Base-by-base conservation (phyloP, 2,113 vertebrate species). In the Ursus arctos region DNA sequence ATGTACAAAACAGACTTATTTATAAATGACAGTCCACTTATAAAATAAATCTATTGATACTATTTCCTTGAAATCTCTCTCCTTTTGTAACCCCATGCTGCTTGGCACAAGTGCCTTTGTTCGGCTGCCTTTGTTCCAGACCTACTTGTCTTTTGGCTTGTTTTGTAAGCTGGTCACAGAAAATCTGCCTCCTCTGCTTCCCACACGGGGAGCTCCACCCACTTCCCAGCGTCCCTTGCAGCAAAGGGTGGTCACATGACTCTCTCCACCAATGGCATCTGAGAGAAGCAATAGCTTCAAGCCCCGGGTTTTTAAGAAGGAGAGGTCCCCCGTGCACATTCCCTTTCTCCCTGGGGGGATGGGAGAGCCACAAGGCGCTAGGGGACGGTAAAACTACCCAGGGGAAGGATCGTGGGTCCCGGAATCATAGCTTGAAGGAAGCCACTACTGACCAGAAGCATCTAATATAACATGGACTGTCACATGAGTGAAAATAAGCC, bases 241-340 rank as follows among this genome's bases (percentile, higher is more conserved):
- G 11, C 36, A 69, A 47, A n/a, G 2, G 5, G 36, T 36, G 22
- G 26, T 69, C 43, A 4, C 19, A 13, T 51, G 22, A 28, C 36
- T 51, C 26, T 43, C 72, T 12, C 53, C 28, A n/a, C 24, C 80
- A 71, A 9, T 15, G 43, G 43, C 86, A 22, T n/a, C n/a, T 85
- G 36, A 88, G 12, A 47, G 55, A 91, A 94, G 28, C 18, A 67
- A 36, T 0, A 69, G 2, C n/a, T 61, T 55, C 26, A 69, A 69
- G 9, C 4, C 14, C 4, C 24, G 31, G 24, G 24, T 4, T 63
- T 65, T 80, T 53, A 16, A 49, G 63, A 67, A 51, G 24, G 8
- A 15, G 7, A 5, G 8, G 5, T 22, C 12, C 24, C 9, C 21
- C 33, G 3, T 2, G 12, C 11, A 19, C 14, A 16, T 2, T 47